These are phyloP conservation scores for Vanessa atalanta DNA, from an alignment of 1,140 invertebrate species.

Conservation along the genomic window DNA sequence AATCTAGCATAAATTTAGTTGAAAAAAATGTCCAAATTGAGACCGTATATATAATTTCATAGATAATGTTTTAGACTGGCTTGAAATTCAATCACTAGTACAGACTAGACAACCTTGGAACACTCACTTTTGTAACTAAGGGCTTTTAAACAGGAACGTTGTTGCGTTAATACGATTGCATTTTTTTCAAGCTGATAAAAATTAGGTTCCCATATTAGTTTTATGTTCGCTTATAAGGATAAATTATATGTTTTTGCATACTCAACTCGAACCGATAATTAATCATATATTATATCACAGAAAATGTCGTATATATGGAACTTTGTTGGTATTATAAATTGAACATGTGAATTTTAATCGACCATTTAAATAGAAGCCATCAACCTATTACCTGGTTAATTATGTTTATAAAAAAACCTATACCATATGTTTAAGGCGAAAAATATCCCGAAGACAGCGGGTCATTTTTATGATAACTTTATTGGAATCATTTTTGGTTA, in stretches of 20 bases:
- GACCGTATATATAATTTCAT: conserved; percentile 43
- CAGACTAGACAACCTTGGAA: conserved; percentile 64
- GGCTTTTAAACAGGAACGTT: conserved; percentile 27
- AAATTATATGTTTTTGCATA: conserved; percentile 8
- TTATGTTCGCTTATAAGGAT: neutral
- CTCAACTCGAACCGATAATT: neutral
- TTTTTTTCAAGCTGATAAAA: conserved; percentile 9
- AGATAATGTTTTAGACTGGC: conserved; percentile 49
- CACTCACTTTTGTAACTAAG: conserved; percentile 70
- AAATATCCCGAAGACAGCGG: too few species aligned
- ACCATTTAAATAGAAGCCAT: too few species aligned
- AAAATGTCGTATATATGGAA: too few species aligned
- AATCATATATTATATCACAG: neutral
- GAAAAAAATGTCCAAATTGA: conserved; percentile 29
- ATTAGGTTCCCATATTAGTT: neutral
- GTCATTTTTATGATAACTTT: too few species aligned
- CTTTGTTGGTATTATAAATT: too few species aligned
- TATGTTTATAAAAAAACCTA: too few species aligned
- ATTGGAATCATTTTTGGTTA: too few species aligned
- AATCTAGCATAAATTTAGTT: conserved; percentile 11
- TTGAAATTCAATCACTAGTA: conserved; percentile 50
- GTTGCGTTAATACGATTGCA: conserved; percentile 27
- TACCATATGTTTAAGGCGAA: too few species aligned
- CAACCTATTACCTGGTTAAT: too few species aligned
- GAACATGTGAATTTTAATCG: too few species aligned